A percentile compares a stretch with the other conserved stretches of the same genome.
phyloP scores from a whole-genome alignment of 2,797 vertebrate species.

The Euthynnus affinis region DNA sequence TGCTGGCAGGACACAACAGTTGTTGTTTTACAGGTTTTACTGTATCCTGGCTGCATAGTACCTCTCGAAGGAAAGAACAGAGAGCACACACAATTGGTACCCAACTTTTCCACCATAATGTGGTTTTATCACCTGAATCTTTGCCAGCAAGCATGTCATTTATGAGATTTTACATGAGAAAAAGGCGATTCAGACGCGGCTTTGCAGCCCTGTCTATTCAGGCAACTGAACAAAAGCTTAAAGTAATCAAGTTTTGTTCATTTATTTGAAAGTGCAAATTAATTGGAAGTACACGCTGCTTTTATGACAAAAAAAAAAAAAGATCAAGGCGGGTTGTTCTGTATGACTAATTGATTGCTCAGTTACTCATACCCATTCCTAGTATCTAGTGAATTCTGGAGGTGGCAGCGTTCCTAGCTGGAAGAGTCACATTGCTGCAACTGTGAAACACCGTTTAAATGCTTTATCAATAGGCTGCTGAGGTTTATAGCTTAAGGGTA shows the following conservation, averaged over 20 bases:
- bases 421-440: conserved; percentile 4
- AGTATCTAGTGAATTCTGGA: not conserved
- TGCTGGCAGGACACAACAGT: not conserved
- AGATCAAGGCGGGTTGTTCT: not conserved
- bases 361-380: not conserved
- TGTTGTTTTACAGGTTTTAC: conserved; percentile 21
- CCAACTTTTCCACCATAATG: not conserved
- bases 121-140: not conserved
- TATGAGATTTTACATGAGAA: not conserved
- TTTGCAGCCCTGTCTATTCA: not conserved
- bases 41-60: not conserved
- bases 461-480: not conserved
- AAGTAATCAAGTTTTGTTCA: not conserved
- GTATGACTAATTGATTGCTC: conserved; percentile 4
- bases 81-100: not conserved
- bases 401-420: conserved; percentile 2
- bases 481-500: conserved; percentile 15
- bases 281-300: not conserved
- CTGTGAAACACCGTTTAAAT: not conserved
- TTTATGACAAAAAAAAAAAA: not conserved
- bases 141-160: not conserved
- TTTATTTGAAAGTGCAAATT: conserved; percentile 3
- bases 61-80: conserved; percentile 1
- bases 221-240: not conserved
- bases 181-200: not conserved